Base-by-base conservation (phyloP, 53 echinoderm and acorn worm species). In the Echinometra lucunter region DNA sequence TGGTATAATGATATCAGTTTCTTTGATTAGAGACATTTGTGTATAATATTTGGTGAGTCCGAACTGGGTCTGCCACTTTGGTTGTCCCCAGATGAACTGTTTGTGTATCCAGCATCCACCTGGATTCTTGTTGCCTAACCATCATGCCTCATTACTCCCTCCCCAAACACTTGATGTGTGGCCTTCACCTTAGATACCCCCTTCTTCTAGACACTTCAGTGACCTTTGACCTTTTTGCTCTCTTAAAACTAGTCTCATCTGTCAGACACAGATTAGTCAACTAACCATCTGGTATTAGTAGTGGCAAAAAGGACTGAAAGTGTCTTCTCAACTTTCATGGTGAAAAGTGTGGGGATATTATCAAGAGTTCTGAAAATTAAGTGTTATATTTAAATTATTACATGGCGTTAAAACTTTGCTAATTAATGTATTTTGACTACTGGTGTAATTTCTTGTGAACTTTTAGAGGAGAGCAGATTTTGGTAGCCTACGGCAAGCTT, bases 111-210 rank as follows among this genome's bases (percentile, higher is more conserved):
- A 66, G 13, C 11, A 13, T 74, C 21, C 18, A 78, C 78, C 78
- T 42, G 78, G 49, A 47, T 11, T n/a, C 47, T 47, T 45, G 85
- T 85, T 85, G 49, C 21, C 47, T 85, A 85, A 85, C 49, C 30
- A 53, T 49, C 85, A 85, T 89, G 89, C 89, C 19, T 89, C 58
- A 89, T 89, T 89, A 38, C 23, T 35, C 89, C 27, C 37, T 30
- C 8, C 45, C 42, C 45, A 70, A 91, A 91, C 91, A 91, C 66
- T 38, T 25, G 45, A 37, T 91, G 91, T 91, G 91, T 91, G 91
- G 91, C 91, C 91, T 91, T 91, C 91, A 91, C 70, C 91, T 91
- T 7, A 70, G 23, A 57, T 58, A 45, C 45, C 66, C 44, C 91
- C 45, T 70, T 28, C 66, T 37, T 37, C 21, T 85, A 60, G 89